Base-by-base conservation (phyloP, 2,113 vertebrate genomes). In the Gnathonemus echidnorhynchus region DNA sequence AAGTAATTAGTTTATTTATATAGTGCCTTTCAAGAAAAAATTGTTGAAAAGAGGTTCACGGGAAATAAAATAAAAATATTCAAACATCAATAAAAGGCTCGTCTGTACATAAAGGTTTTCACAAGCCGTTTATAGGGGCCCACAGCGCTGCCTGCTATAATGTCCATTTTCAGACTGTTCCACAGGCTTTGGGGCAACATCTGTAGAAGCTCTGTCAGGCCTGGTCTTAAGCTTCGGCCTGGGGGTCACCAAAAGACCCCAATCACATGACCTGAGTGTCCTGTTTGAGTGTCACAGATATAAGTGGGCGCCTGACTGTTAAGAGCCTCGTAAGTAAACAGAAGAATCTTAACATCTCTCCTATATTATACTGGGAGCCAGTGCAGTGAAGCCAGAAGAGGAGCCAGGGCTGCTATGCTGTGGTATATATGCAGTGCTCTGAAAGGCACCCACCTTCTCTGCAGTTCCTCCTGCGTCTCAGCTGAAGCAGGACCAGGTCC, bases 391-490 rank as follows among this genome's bases (percentile, higher is more conserved):
- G 9, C n/a, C n/a, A 11, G 62, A 66, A 27, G 1, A n/a, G 10
- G n/a, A 66, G 9, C 9, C 62, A 27, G 10, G 31, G 62, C 9
- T 66, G 4, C 9, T 66, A 66, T 66, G 62, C 62, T 39, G 35
- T 85, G 35, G 45, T n/a, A 85, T 24, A 24, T 10, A 10, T 46
- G 45, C 42, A 46, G 80, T 48, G 80, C 17, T 42, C 2, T 21
- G 45, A 48, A 46, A 85, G 80, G 19, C 21, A 85, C 80, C 39
- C 80, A 85, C 85, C 46, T 31, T 50, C 27, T 87, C 48, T 27
- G 10, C 13, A 13, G 90, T 0, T 97, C 96, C 39, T 97, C 96
- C 31, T 96, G 95, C 11, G 91, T 89, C 45, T 93, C 92, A 0
- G 95, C 90, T 24, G 93, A 89, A 24, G 93, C 93, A 85, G 90